Conservation (phyloP, 2,888 invertebrate genomes). For the Lithophane ornitopus region DNA sequence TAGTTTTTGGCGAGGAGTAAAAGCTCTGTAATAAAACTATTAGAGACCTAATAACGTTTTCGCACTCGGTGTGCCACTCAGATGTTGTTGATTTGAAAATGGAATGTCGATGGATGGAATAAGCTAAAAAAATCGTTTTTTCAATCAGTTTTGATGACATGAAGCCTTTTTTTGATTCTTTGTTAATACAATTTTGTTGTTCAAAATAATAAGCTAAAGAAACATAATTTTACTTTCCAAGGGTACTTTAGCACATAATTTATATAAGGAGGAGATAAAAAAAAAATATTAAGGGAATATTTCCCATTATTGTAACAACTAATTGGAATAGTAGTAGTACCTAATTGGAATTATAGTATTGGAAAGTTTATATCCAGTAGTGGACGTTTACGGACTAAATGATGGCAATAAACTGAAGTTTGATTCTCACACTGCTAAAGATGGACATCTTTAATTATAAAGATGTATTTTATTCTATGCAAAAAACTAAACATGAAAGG, state of each 20-base stretch:
- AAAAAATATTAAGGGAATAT: no score
- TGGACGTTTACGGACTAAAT: not conserved
- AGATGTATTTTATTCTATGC: conserved; percentile 2
- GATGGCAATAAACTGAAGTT: not conserved
- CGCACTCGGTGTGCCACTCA: conserved; percentile 29
- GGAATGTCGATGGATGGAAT: conserved; percentile 15
- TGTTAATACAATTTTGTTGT: not conserved
- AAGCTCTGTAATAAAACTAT: conserved; percentile 36
- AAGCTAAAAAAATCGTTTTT: not conserved
- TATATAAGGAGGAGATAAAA: no score
- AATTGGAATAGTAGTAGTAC: not conserved
- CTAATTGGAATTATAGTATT: no score
- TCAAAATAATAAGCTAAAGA: not conserved
- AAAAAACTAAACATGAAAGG: conserved; percentile 11
- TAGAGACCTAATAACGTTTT: conserved; percentile 29
- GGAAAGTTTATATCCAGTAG: not conserved
- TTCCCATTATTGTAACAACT: not conserved
- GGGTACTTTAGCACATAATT: not conserved
- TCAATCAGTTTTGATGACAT: conserved; percentile 4
- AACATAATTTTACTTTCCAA: not conserved
- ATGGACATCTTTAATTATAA: conserved; percentile 2
- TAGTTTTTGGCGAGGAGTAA: conserved; percentile 45
- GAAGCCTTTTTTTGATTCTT: not conserved
- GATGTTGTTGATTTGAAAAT: conserved; percentile 39
- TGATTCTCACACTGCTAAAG: conserved; percentile 14